Percentiles rank a stretch among this genome's conserved stretches.
These are phyloP conservation scores for Sturmia bella DNA, from an alignment of 2,888 invertebrate genomes.

Conservation along the genomic window DNA sequence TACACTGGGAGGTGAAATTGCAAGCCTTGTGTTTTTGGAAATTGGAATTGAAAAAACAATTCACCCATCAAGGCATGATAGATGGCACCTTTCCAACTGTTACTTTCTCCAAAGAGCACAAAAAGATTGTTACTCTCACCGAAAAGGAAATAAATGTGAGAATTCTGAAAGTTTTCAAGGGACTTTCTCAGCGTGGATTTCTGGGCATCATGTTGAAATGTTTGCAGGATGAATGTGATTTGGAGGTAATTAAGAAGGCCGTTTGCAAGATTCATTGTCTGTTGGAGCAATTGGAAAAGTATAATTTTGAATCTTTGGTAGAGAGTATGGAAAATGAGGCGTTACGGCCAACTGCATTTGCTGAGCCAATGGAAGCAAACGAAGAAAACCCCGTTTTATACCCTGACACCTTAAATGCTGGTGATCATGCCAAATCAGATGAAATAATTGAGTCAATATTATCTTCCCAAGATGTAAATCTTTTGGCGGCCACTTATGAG, in stretches of 20 bases:
- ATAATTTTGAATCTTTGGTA: constrained; percentile 82
- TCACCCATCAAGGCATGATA: constrained; percentile 91
- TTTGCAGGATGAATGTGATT: constrained; percentile 87
- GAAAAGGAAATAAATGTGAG: constrained; percentile 84
- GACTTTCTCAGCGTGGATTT: constrained; percentile 87
- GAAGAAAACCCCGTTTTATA: background rate
- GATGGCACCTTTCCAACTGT: constrained; percentile 90
- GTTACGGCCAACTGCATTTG: background rate
- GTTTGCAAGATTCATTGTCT: constrained; percentile 82
- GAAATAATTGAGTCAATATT: constrained; percentile 77
- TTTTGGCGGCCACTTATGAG: constrained; percentile 83
- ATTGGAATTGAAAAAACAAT: constrained; percentile 85
- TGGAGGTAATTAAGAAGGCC: constrained; percentile 86
- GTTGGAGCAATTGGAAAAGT: constrained; percentile 83
- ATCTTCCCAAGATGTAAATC: constrained; percentile 76
- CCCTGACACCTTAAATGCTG: background rate
- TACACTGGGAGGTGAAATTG: constrained; percentile 92
- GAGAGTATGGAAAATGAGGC: constrained; percentile 43
- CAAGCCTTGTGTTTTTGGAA: constrained; percentile 89
- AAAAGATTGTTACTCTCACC: constrained; percentile 89
- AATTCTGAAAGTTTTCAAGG: constrained; percentile 86
- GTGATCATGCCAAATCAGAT: constrained; percentile 69
- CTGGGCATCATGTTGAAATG: constrained; percentile 87
- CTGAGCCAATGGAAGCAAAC: background rate
- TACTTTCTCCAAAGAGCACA: constrained; percentile 89